Evolutionary conservation across 2,888 invertebrate genomes (phyloP).

Genomic region (Schizotus pectinicornis): DNA sequence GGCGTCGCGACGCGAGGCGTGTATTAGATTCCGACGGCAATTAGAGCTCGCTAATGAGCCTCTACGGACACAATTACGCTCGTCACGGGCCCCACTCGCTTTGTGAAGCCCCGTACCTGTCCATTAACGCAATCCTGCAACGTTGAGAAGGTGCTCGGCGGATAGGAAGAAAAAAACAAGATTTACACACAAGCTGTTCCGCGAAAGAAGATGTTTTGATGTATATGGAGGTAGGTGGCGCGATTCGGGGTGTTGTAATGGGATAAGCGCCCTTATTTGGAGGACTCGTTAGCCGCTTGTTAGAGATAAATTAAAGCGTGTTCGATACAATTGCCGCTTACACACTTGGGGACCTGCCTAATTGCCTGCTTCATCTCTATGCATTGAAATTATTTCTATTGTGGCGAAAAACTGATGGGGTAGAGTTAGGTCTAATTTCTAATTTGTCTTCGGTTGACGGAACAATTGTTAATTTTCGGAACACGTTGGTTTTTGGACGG

Average conservation of each 20-base stretch:
- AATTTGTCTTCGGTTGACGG: no score
- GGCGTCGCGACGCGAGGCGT: slow-evolving; percentile 41
- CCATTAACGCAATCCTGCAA: background rate
- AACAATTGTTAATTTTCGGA: no score
- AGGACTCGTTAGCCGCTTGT: slow-evolving; percentile 28
- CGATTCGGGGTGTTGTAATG: slow-evolving; percentile 27
- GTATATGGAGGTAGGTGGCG: slow-evolving; percentile 10
- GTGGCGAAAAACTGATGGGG: no score
- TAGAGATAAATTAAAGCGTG: slow-evolving; percentile 9
- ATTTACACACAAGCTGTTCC: background rate
- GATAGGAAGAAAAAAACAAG: background rate
- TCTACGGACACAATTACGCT: slow-evolving; percentile 56
- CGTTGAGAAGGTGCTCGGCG: background rate
- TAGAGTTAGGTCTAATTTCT: no score
- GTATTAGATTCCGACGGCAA: slow-evolving; percentile 57
- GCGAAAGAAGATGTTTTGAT: background rate
- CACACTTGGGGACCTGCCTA: slow-evolving; percentile 40
- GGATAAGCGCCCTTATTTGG: slow-evolving; percentile 29
- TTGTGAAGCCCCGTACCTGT: slow-evolving; percentile 30
- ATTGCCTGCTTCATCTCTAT: slow-evolving; percentile 32
- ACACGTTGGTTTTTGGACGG: no score
- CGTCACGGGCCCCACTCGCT: slow-evolving; percentile 45
- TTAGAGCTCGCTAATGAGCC: slow-evolving; percentile 56
- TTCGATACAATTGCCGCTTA: slow-evolving; percentile 15
- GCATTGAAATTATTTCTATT: slow-evolving; percentile 13